phyloP scores from a whole-genome alignment of 2,888 invertebrate genomes.

The Hypomecis punctinalis region DNA sequence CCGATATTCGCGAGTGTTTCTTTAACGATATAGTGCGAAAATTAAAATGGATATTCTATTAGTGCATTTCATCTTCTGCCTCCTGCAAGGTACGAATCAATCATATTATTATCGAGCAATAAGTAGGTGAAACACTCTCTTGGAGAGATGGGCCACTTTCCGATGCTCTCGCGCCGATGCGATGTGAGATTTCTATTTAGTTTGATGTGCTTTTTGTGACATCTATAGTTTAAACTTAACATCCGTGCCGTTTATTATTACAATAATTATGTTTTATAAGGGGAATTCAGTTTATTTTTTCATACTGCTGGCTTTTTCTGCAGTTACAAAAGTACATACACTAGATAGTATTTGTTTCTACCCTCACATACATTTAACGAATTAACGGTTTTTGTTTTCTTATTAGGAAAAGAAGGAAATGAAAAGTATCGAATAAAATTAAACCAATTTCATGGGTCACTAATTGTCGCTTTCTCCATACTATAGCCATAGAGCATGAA shows the following conservation, averaged over 20 bases:
- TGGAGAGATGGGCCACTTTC: conserved; percentile 54
- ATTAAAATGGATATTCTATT: conserved; percentile 72
- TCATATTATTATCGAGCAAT: not conserved
- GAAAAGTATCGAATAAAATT: conserved; percentile 4
- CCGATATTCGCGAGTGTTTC: conserved; percentile 66
- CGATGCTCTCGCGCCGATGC: conserved; percentile 42
- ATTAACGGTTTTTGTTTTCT: too few species aligned
- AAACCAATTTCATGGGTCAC: conserved; percentile 32
- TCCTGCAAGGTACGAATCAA: conserved; percentile 61
- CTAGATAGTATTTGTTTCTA: too few species aligned
- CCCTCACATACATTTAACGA: too few species aligned
- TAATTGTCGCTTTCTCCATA: conserved; percentile 41
- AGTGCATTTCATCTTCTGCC: conserved; percentile 56
- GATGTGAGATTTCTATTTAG: conserved; percentile 50
- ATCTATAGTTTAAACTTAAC: conserved; percentile 2
- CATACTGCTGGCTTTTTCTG: too few species aligned
- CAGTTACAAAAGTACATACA: too few species aligned
- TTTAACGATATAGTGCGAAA: conserved; percentile 59
- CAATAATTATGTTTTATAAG: too few species aligned
- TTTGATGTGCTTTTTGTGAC: conserved; percentile 27
- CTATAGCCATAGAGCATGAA: conserved; percentile 32
- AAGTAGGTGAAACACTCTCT: conserved; percentile 40
- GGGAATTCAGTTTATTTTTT: too few species aligned
- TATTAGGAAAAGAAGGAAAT: not conserved
- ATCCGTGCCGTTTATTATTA: too few species aligned